phyloP scores from a whole-genome alignment of 2,888 invertebrate species.

The Drosophila recens region DNA sequence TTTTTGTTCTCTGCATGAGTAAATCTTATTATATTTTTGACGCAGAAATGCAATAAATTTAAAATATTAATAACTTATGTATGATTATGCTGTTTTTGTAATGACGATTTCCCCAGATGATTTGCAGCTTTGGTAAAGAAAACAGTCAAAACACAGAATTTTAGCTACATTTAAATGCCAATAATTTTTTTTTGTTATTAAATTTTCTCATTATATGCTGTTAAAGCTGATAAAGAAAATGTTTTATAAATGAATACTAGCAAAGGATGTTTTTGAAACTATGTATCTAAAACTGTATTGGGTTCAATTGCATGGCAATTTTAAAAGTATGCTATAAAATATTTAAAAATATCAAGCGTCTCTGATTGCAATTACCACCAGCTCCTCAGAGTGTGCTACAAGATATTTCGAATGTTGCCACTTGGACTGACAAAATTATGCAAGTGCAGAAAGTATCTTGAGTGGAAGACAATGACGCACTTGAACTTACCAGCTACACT shows the following conservation, averaged over 20 bases:
- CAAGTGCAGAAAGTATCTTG: slow-evolving; percentile 31
- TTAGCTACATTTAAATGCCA: background rate
- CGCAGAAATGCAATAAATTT: background rate
- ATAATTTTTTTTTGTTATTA: too few species aligned
- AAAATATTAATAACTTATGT: background rate
- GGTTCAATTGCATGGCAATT: too few species aligned
- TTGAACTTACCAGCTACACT: slow-evolving; percentile 60
- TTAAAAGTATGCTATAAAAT: slow-evolving; percentile 20
- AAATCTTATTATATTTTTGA: background rate
- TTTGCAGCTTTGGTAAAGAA: background rate
- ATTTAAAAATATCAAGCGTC: background rate
- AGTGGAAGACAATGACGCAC: slow-evolving; percentile 48
- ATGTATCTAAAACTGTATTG: background rate
- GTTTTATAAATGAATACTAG: background rate
- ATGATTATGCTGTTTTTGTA: background rate
- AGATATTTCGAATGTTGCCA: background rate
- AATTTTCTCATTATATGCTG: background rate
- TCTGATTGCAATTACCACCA: background rate
- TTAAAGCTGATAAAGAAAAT: too few species aligned
- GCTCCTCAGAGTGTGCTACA: slow-evolving; percentile 40
- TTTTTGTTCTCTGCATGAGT: background rate
- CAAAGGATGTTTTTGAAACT: background rate
- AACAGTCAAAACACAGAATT: background rate
- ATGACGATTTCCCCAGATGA: background rate
- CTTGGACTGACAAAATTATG: slow-evolving; percentile 19